Conservation (phyloP, 2,113 vertebrate species). For the Brachypteracias leptosomus region DNA sequence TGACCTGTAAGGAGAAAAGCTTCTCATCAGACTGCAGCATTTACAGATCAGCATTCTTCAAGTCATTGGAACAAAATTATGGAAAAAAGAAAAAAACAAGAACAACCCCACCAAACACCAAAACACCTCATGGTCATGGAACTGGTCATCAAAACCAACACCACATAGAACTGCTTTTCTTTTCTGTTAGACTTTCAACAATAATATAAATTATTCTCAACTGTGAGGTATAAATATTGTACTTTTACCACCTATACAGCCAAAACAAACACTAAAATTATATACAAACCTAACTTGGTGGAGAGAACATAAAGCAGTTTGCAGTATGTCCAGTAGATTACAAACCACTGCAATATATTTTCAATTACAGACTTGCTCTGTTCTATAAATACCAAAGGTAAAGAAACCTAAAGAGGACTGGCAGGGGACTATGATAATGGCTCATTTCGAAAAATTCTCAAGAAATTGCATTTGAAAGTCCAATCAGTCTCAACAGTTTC, state of each 20-base stretch:
- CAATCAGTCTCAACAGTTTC: neutral
- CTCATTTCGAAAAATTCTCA: neutral
- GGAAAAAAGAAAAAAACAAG: neutral
- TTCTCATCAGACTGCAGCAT: neutral
- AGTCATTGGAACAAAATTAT: neutral
- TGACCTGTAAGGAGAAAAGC: constrained; percentile 77
- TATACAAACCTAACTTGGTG: neutral
- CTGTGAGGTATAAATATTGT: neutral
- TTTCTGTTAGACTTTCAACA: neutral
- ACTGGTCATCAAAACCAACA: neutral
- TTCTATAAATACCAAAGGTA: neutral
- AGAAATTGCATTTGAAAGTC: neutral
- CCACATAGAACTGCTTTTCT: neutral
- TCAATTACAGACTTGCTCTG: neutral
- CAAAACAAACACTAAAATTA: neutral
- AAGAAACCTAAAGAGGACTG: neutral
- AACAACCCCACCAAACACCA: neutral
- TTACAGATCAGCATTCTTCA: neutral
- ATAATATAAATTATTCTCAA: neutral
- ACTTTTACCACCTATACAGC: neutral
- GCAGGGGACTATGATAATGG: neutral
- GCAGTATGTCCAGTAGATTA: neutral
- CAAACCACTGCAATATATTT: neutral
- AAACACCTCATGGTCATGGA: neutral
- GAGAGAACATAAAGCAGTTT: neutral